phyloP scores from a whole-genome alignment of 2,888 invertebrate species.

The Mimas tiliae region DNA sequence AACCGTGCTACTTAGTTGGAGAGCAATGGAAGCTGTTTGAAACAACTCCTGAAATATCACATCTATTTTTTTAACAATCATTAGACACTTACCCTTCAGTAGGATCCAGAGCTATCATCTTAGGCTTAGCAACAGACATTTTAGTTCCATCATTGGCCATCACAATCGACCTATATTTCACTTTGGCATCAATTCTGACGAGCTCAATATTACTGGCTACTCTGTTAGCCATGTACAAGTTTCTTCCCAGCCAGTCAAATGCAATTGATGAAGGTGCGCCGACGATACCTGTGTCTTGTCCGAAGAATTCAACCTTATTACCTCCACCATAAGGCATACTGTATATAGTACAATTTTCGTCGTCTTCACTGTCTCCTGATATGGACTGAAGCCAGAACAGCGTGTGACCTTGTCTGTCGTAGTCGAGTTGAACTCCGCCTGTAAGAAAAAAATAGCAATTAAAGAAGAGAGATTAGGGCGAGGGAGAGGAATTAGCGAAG shows the following conservation, averaged over 20 bases:
- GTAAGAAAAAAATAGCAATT: constrained; percentile 47
- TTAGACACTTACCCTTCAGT: constrained; percentile 89
- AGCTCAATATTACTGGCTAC: constrained; percentile 96
- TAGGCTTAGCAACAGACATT: constrained; percentile 94
- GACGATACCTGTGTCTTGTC: constrained; percentile 93
- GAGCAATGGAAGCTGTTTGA: too few relatives aligned
- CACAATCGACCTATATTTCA: constrained; percentile 92
- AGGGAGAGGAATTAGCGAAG: too few relatives aligned
- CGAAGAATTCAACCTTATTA: constrained; percentile 89
- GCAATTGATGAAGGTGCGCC: constrained; percentile 96
- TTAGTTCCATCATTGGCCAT: constrained; percentile 95
- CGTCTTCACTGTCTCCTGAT: constrained; percentile 87
- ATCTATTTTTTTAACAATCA: too few relatives aligned
- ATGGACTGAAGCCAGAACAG: constrained; percentile 94
- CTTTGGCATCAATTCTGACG: constrained; percentile 93
- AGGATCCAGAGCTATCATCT: constrained; percentile 95
- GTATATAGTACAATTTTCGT: constrained; percentile 94
- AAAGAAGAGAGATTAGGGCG: too few relatives aligned
- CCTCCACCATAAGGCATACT: constrained; percentile 94
- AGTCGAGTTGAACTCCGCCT: constrained; percentile 95
- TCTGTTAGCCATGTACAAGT: constrained; percentile 96
- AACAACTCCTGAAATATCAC: too few relatives aligned
- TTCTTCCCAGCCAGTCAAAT: constrained; percentile 98
- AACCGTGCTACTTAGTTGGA: too few relatives aligned
- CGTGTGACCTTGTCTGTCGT: constrained; percentile 92